Evolutionary conservation across 2,888 invertebrate genomes (phyloP).

Genomic region (Spodoptera littoralis): DNA sequence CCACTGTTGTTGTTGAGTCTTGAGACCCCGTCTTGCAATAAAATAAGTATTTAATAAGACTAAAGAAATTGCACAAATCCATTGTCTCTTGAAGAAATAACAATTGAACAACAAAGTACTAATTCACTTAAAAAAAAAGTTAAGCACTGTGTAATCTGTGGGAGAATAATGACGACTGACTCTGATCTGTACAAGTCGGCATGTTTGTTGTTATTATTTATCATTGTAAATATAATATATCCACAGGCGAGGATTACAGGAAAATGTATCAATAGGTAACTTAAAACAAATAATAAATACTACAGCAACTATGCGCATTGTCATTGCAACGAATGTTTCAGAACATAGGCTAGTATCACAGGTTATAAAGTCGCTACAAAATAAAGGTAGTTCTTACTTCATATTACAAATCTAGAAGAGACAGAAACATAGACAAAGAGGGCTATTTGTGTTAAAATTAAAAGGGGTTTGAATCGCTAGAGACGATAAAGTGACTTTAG

Average conservation of each 20-base stretch:
- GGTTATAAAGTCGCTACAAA: too few relatives aligned
- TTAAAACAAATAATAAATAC: background rate
- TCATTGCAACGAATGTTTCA: background rate
- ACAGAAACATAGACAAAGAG: too few relatives aligned
- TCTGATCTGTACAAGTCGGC: background rate
- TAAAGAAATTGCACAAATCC: background rate
- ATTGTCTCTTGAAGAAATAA: background rate
- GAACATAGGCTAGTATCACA: background rate
- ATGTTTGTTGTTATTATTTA: background rate
- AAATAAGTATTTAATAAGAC: conserved; percentile 1
- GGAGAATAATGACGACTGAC: conserved; percentile 6
- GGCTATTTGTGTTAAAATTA: too few relatives aligned
- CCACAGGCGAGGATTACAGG: conserved; percentile 14
- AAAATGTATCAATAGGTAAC: conserved; percentile 21
- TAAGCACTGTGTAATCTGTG: background rate
- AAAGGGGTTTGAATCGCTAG: too few relatives aligned
- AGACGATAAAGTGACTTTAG: too few relatives aligned
- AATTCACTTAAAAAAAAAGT: background rate
- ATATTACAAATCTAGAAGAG: too few relatives aligned
- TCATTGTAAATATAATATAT: background rate
- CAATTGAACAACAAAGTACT: background rate
- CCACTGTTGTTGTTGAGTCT: background rate
- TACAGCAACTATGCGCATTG: conserved; percentile 15
- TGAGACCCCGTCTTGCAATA: conserved; percentile 1
- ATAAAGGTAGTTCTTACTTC: too few relatives aligned